phyloP scores from a whole-genome alignment of 2,888 invertebrate genomes.

The Athalia cordata region DNA sequence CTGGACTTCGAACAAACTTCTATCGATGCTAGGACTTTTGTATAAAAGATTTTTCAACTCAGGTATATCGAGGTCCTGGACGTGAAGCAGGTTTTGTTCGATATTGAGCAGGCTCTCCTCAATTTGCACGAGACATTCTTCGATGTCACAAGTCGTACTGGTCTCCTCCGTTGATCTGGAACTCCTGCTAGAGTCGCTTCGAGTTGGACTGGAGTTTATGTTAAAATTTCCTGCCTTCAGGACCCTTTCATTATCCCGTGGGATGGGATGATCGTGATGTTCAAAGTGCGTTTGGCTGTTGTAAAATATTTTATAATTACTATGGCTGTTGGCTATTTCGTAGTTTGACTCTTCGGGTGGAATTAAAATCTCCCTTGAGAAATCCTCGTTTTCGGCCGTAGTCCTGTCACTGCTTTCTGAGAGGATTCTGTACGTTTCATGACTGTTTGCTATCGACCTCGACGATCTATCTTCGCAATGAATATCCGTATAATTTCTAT shows the following conservation, averaged over 20 bases:
- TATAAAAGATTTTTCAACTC: constrained; percentile 63
- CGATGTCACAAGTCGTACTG: constrained; percentile 61
- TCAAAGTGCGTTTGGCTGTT: constrained; percentile 57
- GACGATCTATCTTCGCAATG: constrained; percentile 50
- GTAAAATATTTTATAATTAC: constrained; percentile 62
- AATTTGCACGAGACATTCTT: constrained; percentile 66
- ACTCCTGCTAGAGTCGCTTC: constrained; percentile 45
- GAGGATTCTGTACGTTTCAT: constrained; percentile 56
- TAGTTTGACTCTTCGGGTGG: constrained; percentile 55
- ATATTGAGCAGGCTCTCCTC: constrained; percentile 67
- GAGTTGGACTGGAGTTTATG: constrained; percentile 26
- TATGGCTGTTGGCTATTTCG: constrained; percentile 65
- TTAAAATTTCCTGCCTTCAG: constrained; percentile 32
- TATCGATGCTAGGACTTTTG: constrained; percentile 62
- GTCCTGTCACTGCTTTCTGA: constrained; percentile 54
- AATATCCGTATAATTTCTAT: constrained; percentile 47
- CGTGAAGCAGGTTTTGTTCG: constrained; percentile 65
- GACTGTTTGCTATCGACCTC: constrained; percentile 61
- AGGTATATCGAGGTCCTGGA: constrained; percentile 65
- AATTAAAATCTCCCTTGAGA: constrained; percentile 49
- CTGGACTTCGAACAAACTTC: constrained; percentile 59
- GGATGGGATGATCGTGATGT: neutral
- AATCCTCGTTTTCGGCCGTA: constrained; percentile 37
- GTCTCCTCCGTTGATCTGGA: constrained; percentile 54
- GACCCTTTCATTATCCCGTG: constrained; percentile 32